These are phyloP conservation scores for Cepaea hortensis DNA, from an alignment of 2,888 invertebrate genomes.

Conservation along the genomic window DNA sequence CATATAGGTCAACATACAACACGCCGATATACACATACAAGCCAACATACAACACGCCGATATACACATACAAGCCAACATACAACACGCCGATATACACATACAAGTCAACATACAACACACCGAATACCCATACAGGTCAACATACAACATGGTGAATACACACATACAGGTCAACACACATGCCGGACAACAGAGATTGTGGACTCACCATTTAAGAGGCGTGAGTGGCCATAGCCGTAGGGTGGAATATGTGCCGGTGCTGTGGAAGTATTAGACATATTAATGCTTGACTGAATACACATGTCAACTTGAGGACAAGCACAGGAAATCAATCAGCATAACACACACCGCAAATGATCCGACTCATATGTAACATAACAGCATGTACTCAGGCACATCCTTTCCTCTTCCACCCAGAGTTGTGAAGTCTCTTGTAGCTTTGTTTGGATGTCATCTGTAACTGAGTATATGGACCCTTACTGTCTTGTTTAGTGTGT, in stretches of 20 bases:
- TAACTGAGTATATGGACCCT: no score
- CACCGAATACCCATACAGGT: neutral
- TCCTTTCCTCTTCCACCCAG: no score
- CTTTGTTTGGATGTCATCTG: no score
- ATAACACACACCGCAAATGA: neutral
- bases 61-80: neutral
- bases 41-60: no score
- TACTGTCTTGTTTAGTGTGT: no score
- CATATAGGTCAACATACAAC: no score
- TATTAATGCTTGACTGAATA: neutral
- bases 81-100: no score
- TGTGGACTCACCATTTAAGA: constrained; percentile 32
- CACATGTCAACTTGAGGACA: neutral
- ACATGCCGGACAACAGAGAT: neutral
- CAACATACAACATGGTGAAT: neutral
- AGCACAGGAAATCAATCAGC: no score
- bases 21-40: no score
- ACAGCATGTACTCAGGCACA: neutral
- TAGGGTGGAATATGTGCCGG: constrained; percentile 20
- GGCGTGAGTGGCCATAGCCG: constrained; percentile 7
- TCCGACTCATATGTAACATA: neutral
- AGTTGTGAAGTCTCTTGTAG: no score
- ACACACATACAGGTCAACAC: neutral
- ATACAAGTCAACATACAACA: neutral
- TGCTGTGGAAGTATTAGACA: neutral